Percentiles rank a stretch among this genome's conserved stretches.
These are phyloP conservation scores for Plebejus argus DNA, from an alignment of 2,888 invertebrate genomes.

Conservation along the genomic window DNA sequence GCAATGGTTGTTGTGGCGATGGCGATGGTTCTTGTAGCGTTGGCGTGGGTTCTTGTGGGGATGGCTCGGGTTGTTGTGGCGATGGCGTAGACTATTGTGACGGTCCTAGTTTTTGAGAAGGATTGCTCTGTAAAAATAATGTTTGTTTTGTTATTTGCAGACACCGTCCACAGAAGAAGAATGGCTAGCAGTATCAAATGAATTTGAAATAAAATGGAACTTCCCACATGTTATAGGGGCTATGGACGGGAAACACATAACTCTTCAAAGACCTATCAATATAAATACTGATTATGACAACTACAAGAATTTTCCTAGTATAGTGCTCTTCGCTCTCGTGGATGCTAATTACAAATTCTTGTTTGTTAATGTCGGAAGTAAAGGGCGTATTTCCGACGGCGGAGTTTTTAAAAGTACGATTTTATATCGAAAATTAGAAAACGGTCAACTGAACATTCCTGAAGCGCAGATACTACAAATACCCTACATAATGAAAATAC, in stretches of 20 bases:
- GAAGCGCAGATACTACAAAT: conserved; percentile 8
- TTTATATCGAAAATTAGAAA: conserved; percentile 25
- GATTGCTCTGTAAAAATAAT: conserved; percentile 7
- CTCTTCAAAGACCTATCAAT: conserved; percentile 12
- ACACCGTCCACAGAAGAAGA: conserved; percentile 32
- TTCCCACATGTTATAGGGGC: conserved; percentile 22
- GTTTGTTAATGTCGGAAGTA: conserved; percentile 30
- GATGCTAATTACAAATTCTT: conserved; percentile 30
- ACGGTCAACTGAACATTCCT: conserved; percentile 24
- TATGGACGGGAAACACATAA: conserved; percentile 32
- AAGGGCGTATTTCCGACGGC: conserved; percentile 24
- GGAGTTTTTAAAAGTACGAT: conserved; percentile 25
- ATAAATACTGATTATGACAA: conserved; percentile 7
- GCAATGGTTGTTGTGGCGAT: conserved; percentile 3
- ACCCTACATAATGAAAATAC: conserved; percentile 13
- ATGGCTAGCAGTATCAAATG: conserved; percentile 30
- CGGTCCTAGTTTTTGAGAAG: conserved; percentile 7
- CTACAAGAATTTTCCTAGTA: neutral
- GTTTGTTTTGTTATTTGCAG: conserved; percentile 25
- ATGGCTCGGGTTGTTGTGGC: conserved; percentile 24
- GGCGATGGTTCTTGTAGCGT: conserved; percentile 16
- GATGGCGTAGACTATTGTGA: conserved; percentile 21
- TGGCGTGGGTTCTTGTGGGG: conserved; percentile 22
- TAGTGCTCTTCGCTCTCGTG: conserved; percentile 20
- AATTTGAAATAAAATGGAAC: conserved; percentile 37